Evolutionary conservation across 2,888 invertebrate species (phyloP), one percentile per base, ranked within the genome.

Genomic region (Busseola fusca): DNA sequence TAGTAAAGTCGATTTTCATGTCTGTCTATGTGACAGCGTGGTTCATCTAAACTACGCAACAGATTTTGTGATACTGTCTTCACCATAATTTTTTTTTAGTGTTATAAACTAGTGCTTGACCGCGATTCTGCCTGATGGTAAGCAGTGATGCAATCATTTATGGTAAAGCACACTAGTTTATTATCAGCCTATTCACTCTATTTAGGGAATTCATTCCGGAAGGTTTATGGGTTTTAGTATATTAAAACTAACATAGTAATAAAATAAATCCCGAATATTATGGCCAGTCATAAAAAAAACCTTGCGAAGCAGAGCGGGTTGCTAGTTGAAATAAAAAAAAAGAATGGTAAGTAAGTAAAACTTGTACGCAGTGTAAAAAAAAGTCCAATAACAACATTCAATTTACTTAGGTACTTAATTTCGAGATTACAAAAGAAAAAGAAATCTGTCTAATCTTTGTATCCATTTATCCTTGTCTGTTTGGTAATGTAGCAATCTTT

Each of bases 391-490:
- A 64, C 69, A 70, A 45, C 25, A 64, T 66, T 66, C 54, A 74
- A 79, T 74, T 74, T 59, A 57, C 58, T n/a, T n/a, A n/a, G n/a
- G n/a, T n/a, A n/a, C n/a, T 67, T 75, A 70, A 78, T 75, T 66
- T 75, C 59, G 12, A 40, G 66, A 70, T 78, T 59, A 70, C 80
- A 64, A 60, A 66, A 75, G 58, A 56, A 75, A 75, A 71, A 65
- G 25, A 76, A 71, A 79, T 74, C 69, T 42, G 52, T 66, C 34
- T 70, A 65, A 78, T 81, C 78, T 68, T 62, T 75, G 52, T 66
- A 34, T 72, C 59, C 75, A 81, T 81, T 78, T 70, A 78, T 81
- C 81, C 75, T 68, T 72, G 81, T 81, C 78, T 72, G 64, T 64
- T 75, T 73, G 65, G 69, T 76, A 80, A 74, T 66, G 77, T 77